A percentile compares a stretch with the other conserved stretches of the same genome.
phyloP scores from a whole-genome alignment of 2,113 vertebrate species.

The Boleophthalmus pectinirostris region DNA sequence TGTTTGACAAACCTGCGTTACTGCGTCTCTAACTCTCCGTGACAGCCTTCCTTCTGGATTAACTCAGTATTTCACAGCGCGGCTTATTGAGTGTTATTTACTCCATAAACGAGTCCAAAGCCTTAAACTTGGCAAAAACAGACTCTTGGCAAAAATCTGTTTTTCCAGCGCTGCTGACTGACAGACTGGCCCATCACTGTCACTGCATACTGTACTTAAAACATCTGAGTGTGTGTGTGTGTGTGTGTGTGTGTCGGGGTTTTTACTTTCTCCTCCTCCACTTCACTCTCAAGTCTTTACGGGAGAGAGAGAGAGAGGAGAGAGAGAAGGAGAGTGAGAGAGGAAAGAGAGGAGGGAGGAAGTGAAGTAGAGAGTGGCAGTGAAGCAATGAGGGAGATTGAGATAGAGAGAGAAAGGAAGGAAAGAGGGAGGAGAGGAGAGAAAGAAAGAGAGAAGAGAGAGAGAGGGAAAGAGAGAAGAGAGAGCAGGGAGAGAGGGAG shows the following conservation, averaged over 20 bases:
- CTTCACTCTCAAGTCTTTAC: conserved; percentile 7
- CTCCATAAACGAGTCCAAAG: neutral
- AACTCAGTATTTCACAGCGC: neutral
- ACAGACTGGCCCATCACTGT: neutral
- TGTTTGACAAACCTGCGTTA: too few species aligned
- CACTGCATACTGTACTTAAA: neutral
- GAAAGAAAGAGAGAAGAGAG: too few species aligned
- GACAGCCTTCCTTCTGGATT: neutral
- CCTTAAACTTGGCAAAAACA: neutral
- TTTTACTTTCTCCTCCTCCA: neutral
- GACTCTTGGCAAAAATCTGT: neutral
- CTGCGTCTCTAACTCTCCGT: too few species aligned
- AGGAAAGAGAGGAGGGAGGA: too few species aligned
- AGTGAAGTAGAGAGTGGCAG: neutral
- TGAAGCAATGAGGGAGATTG: neutral
- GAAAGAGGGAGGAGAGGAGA: too few species aligned
- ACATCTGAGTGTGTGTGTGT: neutral
- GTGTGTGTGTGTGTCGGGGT: too few species aligned
- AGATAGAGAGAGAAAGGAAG: conserved; percentile 9
- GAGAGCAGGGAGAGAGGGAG: too few species aligned
- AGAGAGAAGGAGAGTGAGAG: too few species aligned
- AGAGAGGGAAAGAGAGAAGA: too few species aligned
- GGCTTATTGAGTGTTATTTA: neutral
- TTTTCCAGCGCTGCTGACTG: neutral
- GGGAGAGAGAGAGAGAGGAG: neutral